Base-by-base conservation (phyloP, 2,888 invertebrate genomes). In the Toxonevra muliebris region DNA sequence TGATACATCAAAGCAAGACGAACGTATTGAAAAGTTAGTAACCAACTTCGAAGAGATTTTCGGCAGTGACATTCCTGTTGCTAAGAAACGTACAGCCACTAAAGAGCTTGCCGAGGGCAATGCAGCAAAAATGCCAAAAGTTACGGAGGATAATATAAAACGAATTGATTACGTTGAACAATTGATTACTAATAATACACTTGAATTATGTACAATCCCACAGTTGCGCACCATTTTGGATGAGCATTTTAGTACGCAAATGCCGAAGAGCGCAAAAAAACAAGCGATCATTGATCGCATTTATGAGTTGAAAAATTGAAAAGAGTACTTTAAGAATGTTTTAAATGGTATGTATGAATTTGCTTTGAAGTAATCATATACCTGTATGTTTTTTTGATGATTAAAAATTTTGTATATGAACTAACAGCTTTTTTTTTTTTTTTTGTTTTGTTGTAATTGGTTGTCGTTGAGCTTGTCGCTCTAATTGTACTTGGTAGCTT, bases 1-100 rank as follows among this genome's bases (percentile, higher is more conserved):
- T 1, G 76, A 82, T 71, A 66, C 75, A 1, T 71, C 72, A 10
- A 67, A 75, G n/a, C 85, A 85, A 70, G 79, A 84, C 65, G 69
- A 75, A 43, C 80, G 84, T 10, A 82, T 85, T 63, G 75, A 75
- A 7, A 72, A 77, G 19, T 68, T 80, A 43, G 9, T 82, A 19
- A 76, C 80, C 0, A 69, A 75, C 1, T 77, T 82, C 42, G 70
- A 74, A 0, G 65, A 73, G 11, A 62, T 79, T 11, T 84, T 84
- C 69, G 81, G 74, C 0, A 42, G 68, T 4, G 82, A 80, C 61
- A 53, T 59, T 0, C 76, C 74, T 11, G 65, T 61, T 7, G 69
- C 66, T 0, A 67, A 76, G 2, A 79, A 79, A 43, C 80, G 82
- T 43, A 69, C 79, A 3, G n/a, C 75, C 0, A 75, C 77, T 1